These are phyloP conservation scores for Loxodonta africana DNA, from an alignment of 2,113 vertebrate species.

Conservation along the genomic window DNA sequence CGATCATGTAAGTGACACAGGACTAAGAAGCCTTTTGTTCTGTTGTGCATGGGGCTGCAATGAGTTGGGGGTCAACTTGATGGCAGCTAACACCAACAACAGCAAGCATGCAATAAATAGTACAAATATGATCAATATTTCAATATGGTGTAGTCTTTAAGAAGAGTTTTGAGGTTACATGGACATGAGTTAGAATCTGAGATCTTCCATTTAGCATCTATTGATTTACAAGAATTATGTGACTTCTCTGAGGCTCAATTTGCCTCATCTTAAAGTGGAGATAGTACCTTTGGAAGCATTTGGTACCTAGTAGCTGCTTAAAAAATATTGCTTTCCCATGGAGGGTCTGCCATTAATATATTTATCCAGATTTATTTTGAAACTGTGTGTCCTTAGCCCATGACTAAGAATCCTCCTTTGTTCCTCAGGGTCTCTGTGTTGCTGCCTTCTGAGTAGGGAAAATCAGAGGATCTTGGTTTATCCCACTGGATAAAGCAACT, in stretches of 20 bases:
- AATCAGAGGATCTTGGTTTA: neutral
- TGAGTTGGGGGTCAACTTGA: too few species aligned
- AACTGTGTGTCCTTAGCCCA: neutral
- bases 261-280: neutral
- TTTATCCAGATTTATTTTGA: neutral
- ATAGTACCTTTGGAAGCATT: neutral
- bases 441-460: neutral
- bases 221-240: neutral
- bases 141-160: neutral
- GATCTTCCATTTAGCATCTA: neutral
- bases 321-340: neutral
- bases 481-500: neutral
- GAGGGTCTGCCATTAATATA: neutral
- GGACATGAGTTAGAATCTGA: neutral
- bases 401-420: neutral
- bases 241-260: neutral
- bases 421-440: neutral
- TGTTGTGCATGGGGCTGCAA: too few species aligned
- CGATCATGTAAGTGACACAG: too few species aligned
- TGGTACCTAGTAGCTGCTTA: neutral
- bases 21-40: too few species aligned
- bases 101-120: neutral
- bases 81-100: too few species aligned
- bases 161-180: neutral
- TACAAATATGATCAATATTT: neutral